Evolutionary conservation across 1,140 invertebrate genomes (phyloP).

Genomic region (Drosophila bipectinata): DNA sequence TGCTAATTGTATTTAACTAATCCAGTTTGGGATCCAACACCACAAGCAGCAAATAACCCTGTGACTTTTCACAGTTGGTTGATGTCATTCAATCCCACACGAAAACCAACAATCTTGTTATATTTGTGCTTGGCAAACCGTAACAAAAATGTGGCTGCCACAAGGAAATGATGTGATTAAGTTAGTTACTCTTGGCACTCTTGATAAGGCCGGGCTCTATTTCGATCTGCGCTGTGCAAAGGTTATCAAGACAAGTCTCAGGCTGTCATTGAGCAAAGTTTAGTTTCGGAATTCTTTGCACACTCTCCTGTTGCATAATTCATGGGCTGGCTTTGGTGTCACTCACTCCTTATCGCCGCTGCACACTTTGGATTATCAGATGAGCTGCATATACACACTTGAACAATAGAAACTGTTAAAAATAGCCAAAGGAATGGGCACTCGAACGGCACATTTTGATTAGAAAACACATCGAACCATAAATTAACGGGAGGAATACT

Average conservation of each 20-base stretch:
- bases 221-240: neutral
- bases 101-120: neutral
- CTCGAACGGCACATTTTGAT: slow-evolving; percentile 6
- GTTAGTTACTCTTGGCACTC: slow-evolving; percentile 4
- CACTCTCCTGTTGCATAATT: slow-evolving; percentile 39
- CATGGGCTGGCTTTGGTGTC: slow-evolving; percentile 3
- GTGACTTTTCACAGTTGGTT: slow-evolving; percentile 45
- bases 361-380: slow-evolving; percentile 27
- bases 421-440: slow-evolving; percentile 7
- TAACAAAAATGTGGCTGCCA: slow-evolving; percentile 5
- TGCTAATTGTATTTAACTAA: slow-evolving; percentile 4
- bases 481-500: slow-evolving; percentile 13
- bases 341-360: slow-evolving; percentile 26
- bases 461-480: slow-evolving; percentile 27
- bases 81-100: slow-evolving; percentile 52
- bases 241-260: slow-evolving; percentile 26
- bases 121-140: slow-evolving; percentile 52
- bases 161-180: slow-evolving; percentile 17
- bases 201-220: slow-evolving; percentile 28
- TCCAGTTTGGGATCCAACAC: slow-evolving; percentile 2
- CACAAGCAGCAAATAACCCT: slow-evolving; percentile 1
- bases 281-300: slow-evolving; percentile 17
- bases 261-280: slow-evolving; percentile 42
- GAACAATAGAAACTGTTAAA: neutral
- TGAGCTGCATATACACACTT: slow-evolving; percentile 21